Percentiles rank a stretch among this genome's conserved stretches.
These are phyloP conservation scores for Thaumetopoea pityocampa DNA, from an alignment of 1,140 invertebrate species.

Conservation along the genomic window DNA sequence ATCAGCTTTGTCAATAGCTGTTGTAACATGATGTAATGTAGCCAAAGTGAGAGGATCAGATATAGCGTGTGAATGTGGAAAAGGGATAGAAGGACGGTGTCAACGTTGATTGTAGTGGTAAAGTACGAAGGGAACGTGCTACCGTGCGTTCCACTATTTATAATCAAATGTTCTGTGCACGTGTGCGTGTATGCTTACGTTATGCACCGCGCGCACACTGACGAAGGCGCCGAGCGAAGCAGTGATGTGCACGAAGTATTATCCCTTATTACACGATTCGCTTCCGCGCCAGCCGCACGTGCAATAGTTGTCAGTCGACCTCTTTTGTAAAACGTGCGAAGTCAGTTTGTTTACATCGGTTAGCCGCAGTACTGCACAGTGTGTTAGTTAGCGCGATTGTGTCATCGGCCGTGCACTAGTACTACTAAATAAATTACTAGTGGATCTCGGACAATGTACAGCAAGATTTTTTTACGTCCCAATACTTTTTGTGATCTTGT, in stretches of 20 bases:
- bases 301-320: conserved; percentile 61
- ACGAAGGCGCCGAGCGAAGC: conserved; percentile 49
- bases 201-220: conserved; percentile 63
- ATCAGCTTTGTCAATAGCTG: conserved; percentile 31
- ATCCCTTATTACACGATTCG: conserved; percentile 73
- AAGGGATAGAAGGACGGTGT: conserved; percentile 39
- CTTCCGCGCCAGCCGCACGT: conserved; percentile 67
- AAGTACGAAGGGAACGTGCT: conserved; percentile 73
- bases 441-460: conserved; percentile 59
- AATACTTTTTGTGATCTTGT: conserved; percentile 62
- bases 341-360: conserved; percentile 67
- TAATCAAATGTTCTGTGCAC: conserved; percentile 62
- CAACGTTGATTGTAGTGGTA: conserved; percentile 62
- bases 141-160: conserved; percentile 74
- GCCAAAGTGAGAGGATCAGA: conserved; percentile 41
- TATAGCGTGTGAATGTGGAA: conserved; percentile 21
- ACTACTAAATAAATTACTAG: conserved; percentile 54
- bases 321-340: conserved; percentile 63
- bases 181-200: conserved; percentile 62
- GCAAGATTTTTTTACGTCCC: conserved; percentile 35
- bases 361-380: conserved; percentile 57
- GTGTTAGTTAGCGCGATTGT: conserved; percentile 61
- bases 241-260: conserved; percentile 73
- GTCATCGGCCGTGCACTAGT: conserved; percentile 59
- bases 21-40: conserved; percentile 64